Conservation (phyloP, 2,888 invertebrate genomes). For the Spilosoma lubricipeda region DNA sequence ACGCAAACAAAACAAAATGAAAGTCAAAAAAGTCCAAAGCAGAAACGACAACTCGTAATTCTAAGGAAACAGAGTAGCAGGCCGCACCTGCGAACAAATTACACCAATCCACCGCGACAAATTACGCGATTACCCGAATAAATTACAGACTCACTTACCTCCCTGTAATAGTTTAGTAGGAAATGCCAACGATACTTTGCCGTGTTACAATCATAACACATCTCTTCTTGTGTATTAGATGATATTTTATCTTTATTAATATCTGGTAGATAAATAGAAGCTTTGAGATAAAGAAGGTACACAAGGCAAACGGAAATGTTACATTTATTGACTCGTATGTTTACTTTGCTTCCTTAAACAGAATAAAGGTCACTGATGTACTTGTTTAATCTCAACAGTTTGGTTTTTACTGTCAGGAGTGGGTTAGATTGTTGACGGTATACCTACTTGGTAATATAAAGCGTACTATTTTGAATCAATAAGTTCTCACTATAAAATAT, state of each 20-base stretch:
- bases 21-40: conserved; percentile 31
- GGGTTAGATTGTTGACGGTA: background rate
- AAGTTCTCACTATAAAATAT: background rate
- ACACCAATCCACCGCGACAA: conserved; percentile 71
- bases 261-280: conserved; percentile 1
- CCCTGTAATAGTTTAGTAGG: conserved; percentile 58
- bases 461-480: too few relatives aligned
- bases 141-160: conserved; percentile 69
- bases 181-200: conserved; percentile 53
- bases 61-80: conserved; percentile 54
- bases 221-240: conserved; percentile 17
- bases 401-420: background rate
- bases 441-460: background rate
- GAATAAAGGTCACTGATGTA: background rate
- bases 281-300: conserved; percentile 1
- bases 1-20: conserved; percentile 34
- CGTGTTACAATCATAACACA: conserved; percentile 52
- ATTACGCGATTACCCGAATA: conserved; percentile 77
- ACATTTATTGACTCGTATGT: background rate
- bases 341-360: background rate
- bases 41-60: conserved; percentile 32
- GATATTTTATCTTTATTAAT: conserved; percentile 20
- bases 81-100: conserved; percentile 71
- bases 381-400: background rate
- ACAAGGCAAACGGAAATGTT: background rate